Evolutionary conservation across 2,888 invertebrate species (phyloP).

Genomic region (Temnothorax ravouxi): DNA sequence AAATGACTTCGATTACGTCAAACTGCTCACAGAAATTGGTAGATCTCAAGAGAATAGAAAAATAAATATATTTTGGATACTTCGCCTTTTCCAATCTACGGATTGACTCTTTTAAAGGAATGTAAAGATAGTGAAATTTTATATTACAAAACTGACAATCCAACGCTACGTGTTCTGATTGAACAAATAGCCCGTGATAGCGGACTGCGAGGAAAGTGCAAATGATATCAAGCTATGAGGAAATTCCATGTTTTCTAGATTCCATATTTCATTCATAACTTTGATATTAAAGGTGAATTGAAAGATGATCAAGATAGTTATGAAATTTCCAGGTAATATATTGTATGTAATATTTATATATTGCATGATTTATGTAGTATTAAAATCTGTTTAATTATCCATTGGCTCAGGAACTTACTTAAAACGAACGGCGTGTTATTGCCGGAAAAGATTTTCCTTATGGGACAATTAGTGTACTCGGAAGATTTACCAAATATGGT

Average conservation of each 20-base stretch:
- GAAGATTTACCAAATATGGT: slow-evolving; percentile 89
- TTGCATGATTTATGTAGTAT: neutral
- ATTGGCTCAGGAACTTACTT: slow-evolving; percentile 85
- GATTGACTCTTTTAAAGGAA: slow-evolving; percentile 88
- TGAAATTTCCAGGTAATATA: slow-evolving; percentile 73
- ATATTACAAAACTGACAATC: slow-evolving; percentile 86
- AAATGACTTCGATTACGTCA: slow-evolving; percentile 86
- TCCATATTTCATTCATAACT: slow-evolving; percentile 87
- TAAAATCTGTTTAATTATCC: slow-evolving; percentile 34
- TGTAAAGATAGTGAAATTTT: slow-evolving; percentile 85
- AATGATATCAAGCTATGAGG: slow-evolving; percentile 85
- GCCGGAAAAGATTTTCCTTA: slow-evolving; percentile 87
- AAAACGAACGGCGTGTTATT: slow-evolving; percentile 87
- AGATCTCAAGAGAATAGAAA: slow-evolving; percentile 81
- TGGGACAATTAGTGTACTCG: slow-evolving; percentile 89
- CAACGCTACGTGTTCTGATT: slow-evolving; percentile 86
- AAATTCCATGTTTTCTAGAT: slow-evolving; percentile 86
- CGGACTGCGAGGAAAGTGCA: slow-evolving; percentile 85
- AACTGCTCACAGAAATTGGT: slow-evolving; percentile 85
- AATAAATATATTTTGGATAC: slow-evolving; percentile 87
- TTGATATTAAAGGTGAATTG: slow-evolving; percentile 88
- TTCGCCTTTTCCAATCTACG: slow-evolving; percentile 89
- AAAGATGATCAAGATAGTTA: slow-evolving; percentile 81
- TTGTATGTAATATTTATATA: slow-evolving; percentile 17
- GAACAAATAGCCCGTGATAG: slow-evolving; percentile 86